phyloP scores from a whole-genome alignment of 1,140 invertebrate genomes.

The Samia ricini region DNA sequence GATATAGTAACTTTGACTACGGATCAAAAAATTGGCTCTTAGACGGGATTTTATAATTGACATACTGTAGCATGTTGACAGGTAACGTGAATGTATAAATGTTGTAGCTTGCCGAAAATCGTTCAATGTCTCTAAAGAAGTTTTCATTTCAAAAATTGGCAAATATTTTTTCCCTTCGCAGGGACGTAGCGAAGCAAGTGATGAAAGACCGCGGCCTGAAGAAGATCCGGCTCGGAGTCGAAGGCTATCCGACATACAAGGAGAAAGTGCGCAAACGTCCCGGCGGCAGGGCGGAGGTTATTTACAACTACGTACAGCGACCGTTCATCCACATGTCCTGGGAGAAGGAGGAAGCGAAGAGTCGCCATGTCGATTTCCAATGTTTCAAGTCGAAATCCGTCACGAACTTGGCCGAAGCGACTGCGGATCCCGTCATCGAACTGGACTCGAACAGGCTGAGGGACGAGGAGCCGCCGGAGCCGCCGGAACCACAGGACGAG shows the following conservation, averaged over 20 bases:
- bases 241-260: slow-evolving; percentile 99
- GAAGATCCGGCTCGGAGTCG: slow-evolving; percentile 99
- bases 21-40: too few relatives aligned
- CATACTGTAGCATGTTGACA: too few relatives aligned
- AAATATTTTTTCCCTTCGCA: too few relatives aligned
- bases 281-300: slow-evolving; percentile 95
- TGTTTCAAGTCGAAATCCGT: slow-evolving; percentile 97
- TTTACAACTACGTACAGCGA: slow-evolving; percentile 99
- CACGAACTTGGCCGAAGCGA: slow-evolving; percentile 94
- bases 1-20: too few relatives aligned
- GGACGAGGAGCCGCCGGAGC: slow-evolving; percentile 29
- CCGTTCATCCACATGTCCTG: slow-evolving; percentile 99
- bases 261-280: slow-evolving; percentile 96
- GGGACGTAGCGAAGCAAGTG: slow-evolving; percentile 98
- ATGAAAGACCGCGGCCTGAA: slow-evolving; percentile 99
- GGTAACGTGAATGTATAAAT: too few relatives aligned
- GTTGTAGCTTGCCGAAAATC: too few relatives aligned
- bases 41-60: too few relatives aligned
- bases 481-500: slow-evolving; percentile 32
- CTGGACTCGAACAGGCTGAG: slow-evolving; percentile 40
- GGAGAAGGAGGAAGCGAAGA: slow-evolving; percentile 99
- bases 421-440: slow-evolving; percentile 86
- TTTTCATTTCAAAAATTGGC: too few relatives aligned
- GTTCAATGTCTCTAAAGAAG: too few relatives aligned
- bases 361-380: slow-evolving; percentile 99